These are phyloP conservation scores for Sphenodon punctatus DNA, from an alignment of 2,797 vertebrate genomes.

Conservation along the genomic window DNA sequence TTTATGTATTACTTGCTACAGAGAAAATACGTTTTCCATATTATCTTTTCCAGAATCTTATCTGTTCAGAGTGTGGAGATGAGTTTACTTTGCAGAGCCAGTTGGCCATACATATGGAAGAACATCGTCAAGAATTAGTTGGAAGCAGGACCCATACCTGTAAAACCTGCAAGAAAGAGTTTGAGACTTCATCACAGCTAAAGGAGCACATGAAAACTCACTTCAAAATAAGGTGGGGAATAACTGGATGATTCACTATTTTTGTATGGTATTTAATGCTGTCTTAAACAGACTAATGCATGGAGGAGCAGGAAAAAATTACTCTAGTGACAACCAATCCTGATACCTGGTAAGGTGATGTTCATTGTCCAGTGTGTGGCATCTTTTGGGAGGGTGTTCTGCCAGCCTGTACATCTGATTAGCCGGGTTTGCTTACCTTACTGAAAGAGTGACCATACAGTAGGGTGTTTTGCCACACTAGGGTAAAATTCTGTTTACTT, in stretches of 20 bases:
- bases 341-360: too few species aligned
- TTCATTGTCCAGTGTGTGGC: too few species aligned
- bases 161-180: slow-evolving; percentile 89
- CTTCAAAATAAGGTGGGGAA: slow-evolving; percentile 86
- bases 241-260: background rate
- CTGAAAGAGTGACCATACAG: too few species aligned
- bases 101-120: slow-evolving; percentile 91
- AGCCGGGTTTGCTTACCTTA: too few species aligned
- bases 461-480: too few species aligned
- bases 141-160: slow-evolving; percentile 85
- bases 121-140: slow-evolving; percentile 92
- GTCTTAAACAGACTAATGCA: too few species aligned
- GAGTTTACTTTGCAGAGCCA: slow-evolving; percentile 97
- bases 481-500: too few species aligned
- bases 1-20: background rate
- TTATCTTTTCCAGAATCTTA: slow-evolving; percentile 85
- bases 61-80: slow-evolving; percentile 96
- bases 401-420: too few species aligned
- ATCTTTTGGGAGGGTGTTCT: too few species aligned
- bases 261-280: too few species aligned
- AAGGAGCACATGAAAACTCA: slow-evolving; percentile 95
- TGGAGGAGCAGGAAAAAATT: too few species aligned
- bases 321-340: too few species aligned
- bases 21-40: slow-evolving; percentile 27
- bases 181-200: slow-evolving; percentile 84